These are phyloP conservation scores for Drosophila neonasuta DNA, from an alignment of 2,888 invertebrate genomes.

Conservation along the genomic window DNA sequence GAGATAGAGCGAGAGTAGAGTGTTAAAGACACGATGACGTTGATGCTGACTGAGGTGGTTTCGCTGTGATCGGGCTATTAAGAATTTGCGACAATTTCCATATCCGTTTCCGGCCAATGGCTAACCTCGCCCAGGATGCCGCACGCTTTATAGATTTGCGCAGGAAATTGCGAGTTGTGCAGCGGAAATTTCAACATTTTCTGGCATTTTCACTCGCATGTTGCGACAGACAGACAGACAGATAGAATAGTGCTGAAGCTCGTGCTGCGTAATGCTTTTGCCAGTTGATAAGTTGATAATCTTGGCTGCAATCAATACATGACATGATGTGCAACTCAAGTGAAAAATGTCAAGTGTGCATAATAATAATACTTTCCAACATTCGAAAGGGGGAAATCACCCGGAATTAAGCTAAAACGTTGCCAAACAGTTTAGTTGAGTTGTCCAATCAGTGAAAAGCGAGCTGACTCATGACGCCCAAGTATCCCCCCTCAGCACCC, in stretches of 20 bases:
- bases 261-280: slow-evolving; percentile 15
- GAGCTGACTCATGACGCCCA: slow-evolving; percentile 14
- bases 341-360: slow-evolving; percentile 4
- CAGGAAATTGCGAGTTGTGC: slow-evolving; percentile 43
- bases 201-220: slow-evolving; percentile 24
- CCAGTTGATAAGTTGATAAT: slow-evolving; percentile 36
- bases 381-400: slow-evolving; percentile 39
- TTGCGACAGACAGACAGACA: background rate
- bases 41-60: background rate
- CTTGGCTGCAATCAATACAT: slow-evolving; percentile 18
- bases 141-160: slow-evolving; percentile 38
- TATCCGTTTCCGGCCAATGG: slow-evolving; percentile 47
- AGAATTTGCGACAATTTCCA: slow-evolving; percentile 49
- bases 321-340: background rate
- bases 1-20: too few species aligned
- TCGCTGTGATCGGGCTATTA: slow-evolving; percentile 29
- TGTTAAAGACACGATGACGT: background rate
- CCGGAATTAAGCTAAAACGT: slow-evolving; percentile 1
- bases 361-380: background rate
- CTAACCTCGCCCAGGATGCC: slow-evolving; percentile 28
- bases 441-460: background rate
- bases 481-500: background rate
- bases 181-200: slow-evolving; percentile 37
- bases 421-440: background rate
- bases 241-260: slow-evolving; percentile 13